These are phyloP conservation scores for Gallinago stenura DNA, from an alignment of 2,797 vertebrate species.

Conservation along the genomic window DNA sequence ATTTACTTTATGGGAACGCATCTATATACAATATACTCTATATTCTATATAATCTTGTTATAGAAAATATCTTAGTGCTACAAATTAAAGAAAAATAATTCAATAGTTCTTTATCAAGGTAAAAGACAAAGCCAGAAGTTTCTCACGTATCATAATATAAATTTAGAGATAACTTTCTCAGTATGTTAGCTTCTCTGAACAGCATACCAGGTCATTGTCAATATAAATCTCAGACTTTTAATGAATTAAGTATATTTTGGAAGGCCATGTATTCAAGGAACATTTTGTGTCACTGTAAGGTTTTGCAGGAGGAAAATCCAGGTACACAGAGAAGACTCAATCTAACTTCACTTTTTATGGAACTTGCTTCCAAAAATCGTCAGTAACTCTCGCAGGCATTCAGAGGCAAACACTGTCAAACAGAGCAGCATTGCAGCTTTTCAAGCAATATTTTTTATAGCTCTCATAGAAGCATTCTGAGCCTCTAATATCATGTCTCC, in stretches of 20 bases:
- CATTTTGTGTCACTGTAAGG: neutral
- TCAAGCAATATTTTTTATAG: neutral
- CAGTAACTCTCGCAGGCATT: neutral
- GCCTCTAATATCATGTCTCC: neutral
- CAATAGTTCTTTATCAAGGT: neutral
- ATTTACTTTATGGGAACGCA: neutral
- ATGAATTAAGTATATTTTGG: neutral
- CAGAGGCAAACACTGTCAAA: neutral
- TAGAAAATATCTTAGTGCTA: neutral
- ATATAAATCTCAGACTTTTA: neutral
- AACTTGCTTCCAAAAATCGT: neutral
- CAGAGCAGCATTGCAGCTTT: neutral
- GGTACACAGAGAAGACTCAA: neutral
- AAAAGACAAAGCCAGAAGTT: neutral
- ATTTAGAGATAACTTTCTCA: neutral
- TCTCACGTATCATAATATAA: neutral
- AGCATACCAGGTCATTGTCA: rapidly evolving
- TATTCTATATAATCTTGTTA: neutral
- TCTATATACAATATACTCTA: neutral
- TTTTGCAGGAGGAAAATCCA: neutral
- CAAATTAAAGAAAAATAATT: neutral
- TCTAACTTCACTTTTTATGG: neutral
- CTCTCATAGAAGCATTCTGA: neutral
- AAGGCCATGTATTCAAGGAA: neutral
- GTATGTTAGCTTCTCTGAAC: neutral